phyloP scores from a whole-genome alignment of 2,888 invertebrate species.

The Monopis laevigella region DNA sequence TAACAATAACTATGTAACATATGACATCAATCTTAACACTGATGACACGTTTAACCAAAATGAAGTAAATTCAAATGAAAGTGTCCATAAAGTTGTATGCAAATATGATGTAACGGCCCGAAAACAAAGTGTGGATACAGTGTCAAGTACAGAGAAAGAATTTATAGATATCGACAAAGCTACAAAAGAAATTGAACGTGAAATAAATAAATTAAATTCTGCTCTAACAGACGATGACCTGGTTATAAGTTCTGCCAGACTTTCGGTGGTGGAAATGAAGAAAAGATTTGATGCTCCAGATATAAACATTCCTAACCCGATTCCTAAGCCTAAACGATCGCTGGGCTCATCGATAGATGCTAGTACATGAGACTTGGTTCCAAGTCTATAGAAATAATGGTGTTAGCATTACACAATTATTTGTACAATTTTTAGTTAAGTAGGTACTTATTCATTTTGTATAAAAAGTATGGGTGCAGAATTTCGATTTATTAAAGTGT shows the following conservation, averaged over 20 bases:
- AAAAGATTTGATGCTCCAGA: slow-evolving; percentile 62
- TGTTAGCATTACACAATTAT: too few relatives aligned
- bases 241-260: slow-evolving; percentile 31
- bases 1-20: slow-evolving; percentile 32
- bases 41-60: slow-evolving; percentile 24
- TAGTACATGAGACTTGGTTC: not conserved
- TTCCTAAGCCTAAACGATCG: slow-evolving; percentile 69
- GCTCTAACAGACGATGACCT: slow-evolving; percentile 48
- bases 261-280: slow-evolving; percentile 58
- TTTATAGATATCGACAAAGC: slow-evolving; percentile 58
- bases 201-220: slow-evolving; percentile 55
- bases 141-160: slow-evolving; percentile 57
- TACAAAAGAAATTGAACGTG: slow-evolving; percentile 50
- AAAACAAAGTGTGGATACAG: slow-evolving; percentile 49
- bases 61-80: slow-evolving; percentile 39
- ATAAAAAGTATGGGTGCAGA: too few relatives aligned
- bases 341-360: not conserved
- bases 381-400: not conserved
- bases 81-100: slow-evolving; percentile 50
- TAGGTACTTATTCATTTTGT: too few relatives aligned
- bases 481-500: too few relatives aligned
- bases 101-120: slow-evolving; percentile 41
- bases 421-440: too few relatives aligned
- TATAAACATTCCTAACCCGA: slow-evolving; percentile 57
- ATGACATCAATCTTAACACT: slow-evolving; percentile 45